Evolutionary conservation across 2,888 invertebrate species (phyloP).

Genomic region (Chaitophorus viminalis): DNA sequence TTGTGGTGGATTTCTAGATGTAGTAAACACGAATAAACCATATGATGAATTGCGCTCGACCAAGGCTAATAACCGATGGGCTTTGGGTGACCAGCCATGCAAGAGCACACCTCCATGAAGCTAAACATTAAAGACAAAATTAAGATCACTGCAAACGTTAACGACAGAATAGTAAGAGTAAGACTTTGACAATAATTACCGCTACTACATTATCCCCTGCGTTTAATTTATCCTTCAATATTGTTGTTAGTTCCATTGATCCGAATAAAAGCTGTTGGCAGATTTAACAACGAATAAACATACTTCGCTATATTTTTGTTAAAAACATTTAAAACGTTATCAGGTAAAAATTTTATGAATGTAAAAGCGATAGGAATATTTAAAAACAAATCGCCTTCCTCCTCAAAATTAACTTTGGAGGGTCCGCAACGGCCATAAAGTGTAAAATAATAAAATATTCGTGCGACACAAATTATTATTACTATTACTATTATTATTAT

Average conservation of each 20-base stretch:
- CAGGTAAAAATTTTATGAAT: neutral
- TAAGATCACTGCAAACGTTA: neutral
- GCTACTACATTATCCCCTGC: conserved; percentile 51
- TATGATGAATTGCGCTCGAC: conserved; percentile 71
- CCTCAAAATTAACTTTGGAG: no score
- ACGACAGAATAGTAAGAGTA: neutral
- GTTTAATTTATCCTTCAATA: conserved; percentile 55
- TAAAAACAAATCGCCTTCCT: neutral
- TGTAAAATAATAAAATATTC: neutral
- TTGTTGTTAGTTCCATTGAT: conserved; percentile 22
- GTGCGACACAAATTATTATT: neutral
- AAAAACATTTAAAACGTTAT: neutral
- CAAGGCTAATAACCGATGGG: conserved; percentile 72
- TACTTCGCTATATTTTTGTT: neutral
- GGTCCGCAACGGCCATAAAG: no score
- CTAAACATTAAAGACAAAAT: conserved; percentile 64
- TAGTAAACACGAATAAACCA: conserved; percentile 72
- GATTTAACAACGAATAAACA: neutral
- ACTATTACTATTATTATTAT: neutral
- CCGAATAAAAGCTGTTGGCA: neutral
- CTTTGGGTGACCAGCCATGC: conserved; percentile 69
- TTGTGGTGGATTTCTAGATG: conserved; percentile 75
- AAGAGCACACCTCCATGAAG: conserved; percentile 69
- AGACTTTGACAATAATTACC: conserved; percentile 7
- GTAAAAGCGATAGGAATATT: neutral